These are phyloP conservation scores for Archilochus colubris DNA, from an alignment of 2,113 vertebrate genomes.

Conservation along the genomic window DNA sequence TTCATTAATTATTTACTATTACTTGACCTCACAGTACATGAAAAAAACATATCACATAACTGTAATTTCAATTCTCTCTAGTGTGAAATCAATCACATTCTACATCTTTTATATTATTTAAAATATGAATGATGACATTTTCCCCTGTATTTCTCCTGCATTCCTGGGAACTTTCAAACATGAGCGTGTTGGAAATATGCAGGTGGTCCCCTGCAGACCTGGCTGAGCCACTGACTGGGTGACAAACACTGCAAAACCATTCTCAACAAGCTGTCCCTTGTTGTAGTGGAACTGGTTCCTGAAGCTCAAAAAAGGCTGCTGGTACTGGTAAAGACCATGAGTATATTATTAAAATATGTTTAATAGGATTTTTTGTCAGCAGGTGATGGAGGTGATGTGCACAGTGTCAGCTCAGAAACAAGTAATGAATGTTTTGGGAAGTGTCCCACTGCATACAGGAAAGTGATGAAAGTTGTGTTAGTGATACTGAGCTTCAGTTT, in stretches of 20 bases:
- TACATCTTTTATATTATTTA: slow-evolving; percentile 59
- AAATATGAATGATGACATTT: slow-evolving; percentile 34
- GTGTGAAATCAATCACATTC: slow-evolving; percentile 58
- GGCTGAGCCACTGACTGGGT: not conserved
- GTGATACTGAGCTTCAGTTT: not conserved
- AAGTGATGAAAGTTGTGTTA: not conserved
- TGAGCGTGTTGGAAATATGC: not conserved
- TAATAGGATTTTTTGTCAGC: not conserved
- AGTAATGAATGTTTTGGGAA: not conserved
- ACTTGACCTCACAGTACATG: slow-evolving; percentile 56
- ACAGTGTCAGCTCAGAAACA: not conserved
- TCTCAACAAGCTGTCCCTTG: not conserved
- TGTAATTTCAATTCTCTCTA: slow-evolving; percentile 47
- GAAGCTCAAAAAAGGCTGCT: not conserved
- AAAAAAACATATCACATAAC: slow-evolving; percentile 25
- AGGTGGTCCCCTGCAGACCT: not conserved
- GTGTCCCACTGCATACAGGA: not conserved
- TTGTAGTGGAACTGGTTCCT: not conserved
- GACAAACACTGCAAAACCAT: rapidly evolving
- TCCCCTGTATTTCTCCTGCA: not conserved
- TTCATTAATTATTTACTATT: slow-evolving; percentile 69
- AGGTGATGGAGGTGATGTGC: not conserved
- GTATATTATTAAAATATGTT: not conserved
- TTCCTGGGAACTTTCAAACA: not conserved
- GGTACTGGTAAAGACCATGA: not conserved